Evolutionary conservation across 2,888 invertebrate genomes (phyloP).

Genomic region (Oligia strigilis): DNA sequence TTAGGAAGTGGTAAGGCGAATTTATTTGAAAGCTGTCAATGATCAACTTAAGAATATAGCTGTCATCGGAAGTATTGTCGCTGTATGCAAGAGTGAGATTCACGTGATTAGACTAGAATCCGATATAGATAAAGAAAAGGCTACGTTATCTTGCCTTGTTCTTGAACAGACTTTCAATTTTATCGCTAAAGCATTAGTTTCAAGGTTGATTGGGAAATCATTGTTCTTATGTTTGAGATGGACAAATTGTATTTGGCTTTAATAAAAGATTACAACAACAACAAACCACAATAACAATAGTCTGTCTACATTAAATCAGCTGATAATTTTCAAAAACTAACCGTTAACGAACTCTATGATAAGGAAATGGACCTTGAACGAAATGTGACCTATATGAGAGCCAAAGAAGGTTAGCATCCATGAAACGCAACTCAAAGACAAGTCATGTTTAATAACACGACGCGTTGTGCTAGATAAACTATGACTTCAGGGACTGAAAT

Average conservation of each 20-base stretch:
- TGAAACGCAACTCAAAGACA: background rate
- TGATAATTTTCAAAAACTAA: conserved; percentile 36
- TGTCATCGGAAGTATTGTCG: background rate
- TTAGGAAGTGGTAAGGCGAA: conserved; percentile 18
- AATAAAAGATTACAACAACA: too few relatives aligned
- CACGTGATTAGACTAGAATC: background rate
- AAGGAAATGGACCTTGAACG: conserved; percentile 43
- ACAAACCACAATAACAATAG: background rate
- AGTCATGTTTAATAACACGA: conserved; percentile 18
- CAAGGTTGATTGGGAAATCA: too few relatives aligned
- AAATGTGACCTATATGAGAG: conserved; percentile 33
- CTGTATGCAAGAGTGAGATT: background rate
- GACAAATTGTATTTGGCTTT: too few relatives aligned
- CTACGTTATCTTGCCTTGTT: too few relatives aligned
- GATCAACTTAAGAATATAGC: background rate
- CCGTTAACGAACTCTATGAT: conserved; percentile 46
- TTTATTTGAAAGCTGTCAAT: background rate
- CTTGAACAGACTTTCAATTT: too few relatives aligned
- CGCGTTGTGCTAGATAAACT: conserved; percentile 34
- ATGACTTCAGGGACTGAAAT: conserved; percentile 14
- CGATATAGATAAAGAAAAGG: too few relatives aligned
- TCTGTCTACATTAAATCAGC: background rate
- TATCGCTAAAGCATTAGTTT: too few relatives aligned
- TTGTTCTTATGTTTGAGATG: too few relatives aligned
- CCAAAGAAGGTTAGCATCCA: conserved; percentile 40